These are phyloP conservation scores for Globicephala melas DNA, from an alignment of 2,113 vertebrate genomes.

Conservation along the genomic window DNA sequence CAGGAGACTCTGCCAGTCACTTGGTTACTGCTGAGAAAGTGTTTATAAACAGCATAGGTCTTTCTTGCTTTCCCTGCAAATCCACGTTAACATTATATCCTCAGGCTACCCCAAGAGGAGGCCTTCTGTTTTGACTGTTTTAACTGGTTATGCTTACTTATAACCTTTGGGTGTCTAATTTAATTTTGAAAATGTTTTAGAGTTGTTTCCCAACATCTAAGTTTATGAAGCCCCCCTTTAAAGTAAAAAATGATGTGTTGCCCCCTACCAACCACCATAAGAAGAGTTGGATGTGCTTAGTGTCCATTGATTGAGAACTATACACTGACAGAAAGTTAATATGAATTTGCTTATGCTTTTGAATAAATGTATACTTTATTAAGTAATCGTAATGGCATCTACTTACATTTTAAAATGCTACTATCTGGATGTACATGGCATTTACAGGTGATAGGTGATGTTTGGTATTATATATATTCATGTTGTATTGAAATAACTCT, in stretches of 20 bases:
- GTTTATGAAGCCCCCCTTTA: neutral
- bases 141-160: neutral
- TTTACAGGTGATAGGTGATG: neutral
- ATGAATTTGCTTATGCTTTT: neutral
- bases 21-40: neutral
- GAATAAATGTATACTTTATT: neutral
- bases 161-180: neutral
- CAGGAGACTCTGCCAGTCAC: neutral
- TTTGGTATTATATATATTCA: neutral
- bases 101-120: neutral
- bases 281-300: neutral
- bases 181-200: neutral
- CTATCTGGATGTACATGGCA: neutral
- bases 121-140: neutral
- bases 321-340: neutral
- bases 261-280: neutral
- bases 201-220: neutral
- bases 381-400: neutral
- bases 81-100: neutral
- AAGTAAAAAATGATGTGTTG: neutral
- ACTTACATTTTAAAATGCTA: neutral
- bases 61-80: neutral
- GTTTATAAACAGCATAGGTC: neutral
- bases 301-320: neutral
- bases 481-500: neutral